These are phyloP conservation scores for Bugulina stolonifera DNA, from an alignment of 2,888 invertebrate species.

Conservation along the genomic window DNA sequence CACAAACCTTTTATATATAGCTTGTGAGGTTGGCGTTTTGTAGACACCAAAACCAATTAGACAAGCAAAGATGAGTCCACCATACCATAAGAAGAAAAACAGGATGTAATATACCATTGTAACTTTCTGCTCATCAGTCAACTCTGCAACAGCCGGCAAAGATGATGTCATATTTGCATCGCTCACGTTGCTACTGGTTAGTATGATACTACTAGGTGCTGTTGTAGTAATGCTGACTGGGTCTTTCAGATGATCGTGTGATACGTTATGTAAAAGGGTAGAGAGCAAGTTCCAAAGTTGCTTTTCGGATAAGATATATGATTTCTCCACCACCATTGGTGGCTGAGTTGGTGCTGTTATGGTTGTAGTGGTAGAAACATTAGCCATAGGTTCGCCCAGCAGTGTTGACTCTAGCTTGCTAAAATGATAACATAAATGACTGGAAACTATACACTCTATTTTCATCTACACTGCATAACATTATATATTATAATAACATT, in stretches of 20 bases:
- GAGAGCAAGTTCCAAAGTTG: slow-evolving; percentile 1
- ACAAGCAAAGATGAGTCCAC: slow-evolving; percentile 18
- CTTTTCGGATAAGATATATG: neutral
- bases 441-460: neutral
- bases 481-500: too few species aligned
- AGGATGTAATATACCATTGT: slow-evolving; percentile 12
- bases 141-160: neutral
- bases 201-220: neutral
- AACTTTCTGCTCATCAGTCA: neutral
- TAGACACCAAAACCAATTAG: slow-evolving; percentile 21
- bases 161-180: neutral
- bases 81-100: slow-evolving; percentile 9
- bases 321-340: neutral
- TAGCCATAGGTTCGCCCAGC: neutral
- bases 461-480: neutral
- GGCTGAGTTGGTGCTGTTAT: neutral
- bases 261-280: neutral
- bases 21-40: neutral
- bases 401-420: neutral
- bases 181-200: neutral
- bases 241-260: neutral
- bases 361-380: too few species aligned
- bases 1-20: slow-evolving; percentile 18
- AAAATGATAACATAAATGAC: neutral
- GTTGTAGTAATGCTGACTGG: neutral